A percentile compares a stretch with the other conserved stretches of the same genome.
Conservation (phyloP, 2,797 vertebrate species). For the Scarus forsteni region DNA sequence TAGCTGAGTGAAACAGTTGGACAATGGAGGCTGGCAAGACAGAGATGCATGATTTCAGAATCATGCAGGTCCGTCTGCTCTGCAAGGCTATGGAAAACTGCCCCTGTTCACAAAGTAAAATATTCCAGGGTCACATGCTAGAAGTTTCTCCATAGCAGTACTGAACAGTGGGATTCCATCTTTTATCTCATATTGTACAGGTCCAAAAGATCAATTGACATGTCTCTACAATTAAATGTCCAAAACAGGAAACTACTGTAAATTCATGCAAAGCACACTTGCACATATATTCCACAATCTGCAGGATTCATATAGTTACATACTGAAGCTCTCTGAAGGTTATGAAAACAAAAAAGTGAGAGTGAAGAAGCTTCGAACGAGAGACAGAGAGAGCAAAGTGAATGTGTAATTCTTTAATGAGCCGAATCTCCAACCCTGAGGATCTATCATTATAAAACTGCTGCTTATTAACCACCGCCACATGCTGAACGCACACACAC, state of each 20-base stretch:
- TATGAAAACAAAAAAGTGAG: slow-evolving; percentile 21
- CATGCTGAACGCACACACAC: slow-evolving; percentile 41
- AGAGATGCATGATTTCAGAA: no score
- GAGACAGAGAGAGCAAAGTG: slow-evolving; percentile 54
- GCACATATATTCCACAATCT: neutral
- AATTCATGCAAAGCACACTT: neutral
- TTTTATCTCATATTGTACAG: no score
- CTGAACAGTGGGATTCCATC: no score
- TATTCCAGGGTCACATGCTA: no score
- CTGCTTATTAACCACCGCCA: slow-evolving; percentile 61
- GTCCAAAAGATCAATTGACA: no score
- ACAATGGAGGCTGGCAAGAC: no score
- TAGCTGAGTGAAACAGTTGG: no score
- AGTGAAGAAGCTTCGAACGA: slow-evolving; percentile 17
- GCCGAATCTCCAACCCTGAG: slow-evolving; percentile 45
- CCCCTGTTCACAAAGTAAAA: no score
- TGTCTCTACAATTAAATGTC: neutral
- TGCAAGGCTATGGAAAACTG: no score
- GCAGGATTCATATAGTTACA: slow-evolving; percentile 20
- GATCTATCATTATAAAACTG: slow-evolving; percentile 52
- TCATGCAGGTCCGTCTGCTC: no score
- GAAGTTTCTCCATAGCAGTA: no score
- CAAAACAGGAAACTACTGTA: neutral
- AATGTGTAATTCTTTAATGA: slow-evolving; percentile 75
- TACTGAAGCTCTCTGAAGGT: slow-evolving; percentile 20